Conservation (phyloP, 2,888 invertebrate species). For the Heterodera filipjevi region DNA sequence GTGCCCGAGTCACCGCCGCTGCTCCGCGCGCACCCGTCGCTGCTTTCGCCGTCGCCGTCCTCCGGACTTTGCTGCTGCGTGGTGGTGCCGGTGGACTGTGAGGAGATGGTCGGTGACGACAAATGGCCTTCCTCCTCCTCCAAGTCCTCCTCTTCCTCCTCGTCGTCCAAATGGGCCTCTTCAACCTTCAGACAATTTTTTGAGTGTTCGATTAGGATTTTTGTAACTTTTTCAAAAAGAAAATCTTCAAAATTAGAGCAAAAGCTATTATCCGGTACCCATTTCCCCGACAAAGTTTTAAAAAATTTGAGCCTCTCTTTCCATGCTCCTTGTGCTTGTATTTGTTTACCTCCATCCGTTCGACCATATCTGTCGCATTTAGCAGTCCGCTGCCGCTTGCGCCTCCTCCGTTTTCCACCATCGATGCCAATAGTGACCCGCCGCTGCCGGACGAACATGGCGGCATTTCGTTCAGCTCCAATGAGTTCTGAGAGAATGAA, state of each 20-base stretch:
- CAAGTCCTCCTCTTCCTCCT: constrained; percentile 7
- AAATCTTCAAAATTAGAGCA: background rate
- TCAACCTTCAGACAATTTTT: constrained; percentile 2
- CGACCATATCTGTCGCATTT: background rate
- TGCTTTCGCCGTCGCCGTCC: constrained; percentile 21
- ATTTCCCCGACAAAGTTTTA: no score
- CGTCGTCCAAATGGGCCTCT: constrained; percentile 6
- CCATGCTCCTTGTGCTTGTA: no score
- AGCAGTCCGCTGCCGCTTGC: background rate
- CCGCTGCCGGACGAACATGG: constrained; percentile 1
- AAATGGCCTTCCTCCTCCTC: constrained; percentile 20
- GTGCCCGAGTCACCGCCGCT: constrained; percentile 12
- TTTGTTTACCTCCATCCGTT: background rate
- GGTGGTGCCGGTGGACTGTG: constrained; percentile 26
- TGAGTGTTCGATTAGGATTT: background rate
- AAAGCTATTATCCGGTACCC: no score
- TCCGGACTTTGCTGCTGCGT: constrained; percentile 26
- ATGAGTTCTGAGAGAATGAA: background rate
- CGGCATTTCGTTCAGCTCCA: constrained; percentile 2
- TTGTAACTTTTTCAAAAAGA: background rate
- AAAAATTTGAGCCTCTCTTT: no score
- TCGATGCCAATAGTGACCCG: constrained; percentile 12
- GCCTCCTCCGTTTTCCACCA: background rate
- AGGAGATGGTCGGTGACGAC: constrained; percentile 27
- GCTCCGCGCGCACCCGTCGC: background rate